phyloP scores from a whole-genome alignment of 2,888 invertebrate genomes.

The Brachyptera putata region DNA sequence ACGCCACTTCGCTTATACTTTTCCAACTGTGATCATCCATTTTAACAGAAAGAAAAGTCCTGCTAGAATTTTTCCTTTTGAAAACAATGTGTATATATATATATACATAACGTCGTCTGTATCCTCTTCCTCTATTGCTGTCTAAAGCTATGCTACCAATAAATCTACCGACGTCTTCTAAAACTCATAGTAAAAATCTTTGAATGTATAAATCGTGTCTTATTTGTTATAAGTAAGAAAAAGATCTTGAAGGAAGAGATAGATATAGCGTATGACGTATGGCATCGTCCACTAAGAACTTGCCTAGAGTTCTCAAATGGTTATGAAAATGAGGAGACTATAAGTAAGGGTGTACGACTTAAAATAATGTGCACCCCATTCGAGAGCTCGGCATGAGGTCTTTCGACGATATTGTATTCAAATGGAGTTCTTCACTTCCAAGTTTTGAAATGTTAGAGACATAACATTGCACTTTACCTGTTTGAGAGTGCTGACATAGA shows the following conservation, averaged over 20 bases:
- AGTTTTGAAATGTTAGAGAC: slow-evolving; percentile 6
- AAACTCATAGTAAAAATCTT: background rate
- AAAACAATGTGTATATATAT: slow-evolving; percentile 32
- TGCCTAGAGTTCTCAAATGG: slow-evolving; percentile 28
- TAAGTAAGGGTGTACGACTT: background rate
- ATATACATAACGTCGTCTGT: slow-evolving; percentile 23
- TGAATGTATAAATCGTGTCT: background rate
- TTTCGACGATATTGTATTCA: slow-evolving; percentile 11
- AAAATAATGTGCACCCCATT: background rate
- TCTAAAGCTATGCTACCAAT: slow-evolving; percentile 1
- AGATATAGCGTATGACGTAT: background rate
- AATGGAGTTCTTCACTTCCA: slow-evolving; percentile 13
- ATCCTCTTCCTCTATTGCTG: background rate
- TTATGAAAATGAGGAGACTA: slow-evolving; percentile 31
- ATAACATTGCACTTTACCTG: slow-evolving; percentile 18
- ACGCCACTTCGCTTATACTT: slow-evolving; percentile 28
- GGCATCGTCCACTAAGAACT: slow-evolving; percentile 31
- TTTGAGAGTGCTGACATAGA: slow-evolving; percentile 1
- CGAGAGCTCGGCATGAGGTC: background rate
- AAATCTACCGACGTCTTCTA: slow-evolving; percentile 4
- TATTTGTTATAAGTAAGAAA: background rate
- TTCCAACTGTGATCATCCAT: slow-evolving; percentile 29
- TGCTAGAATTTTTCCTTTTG: slow-evolving; percentile 24
- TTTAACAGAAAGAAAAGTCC: slow-evolving; percentile 14
- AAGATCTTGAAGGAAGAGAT: background rate